Evolutionary conservation across 2,113 vertebrate genomes (phyloP).

Genomic region (Patagioenas fasciata): DNA sequence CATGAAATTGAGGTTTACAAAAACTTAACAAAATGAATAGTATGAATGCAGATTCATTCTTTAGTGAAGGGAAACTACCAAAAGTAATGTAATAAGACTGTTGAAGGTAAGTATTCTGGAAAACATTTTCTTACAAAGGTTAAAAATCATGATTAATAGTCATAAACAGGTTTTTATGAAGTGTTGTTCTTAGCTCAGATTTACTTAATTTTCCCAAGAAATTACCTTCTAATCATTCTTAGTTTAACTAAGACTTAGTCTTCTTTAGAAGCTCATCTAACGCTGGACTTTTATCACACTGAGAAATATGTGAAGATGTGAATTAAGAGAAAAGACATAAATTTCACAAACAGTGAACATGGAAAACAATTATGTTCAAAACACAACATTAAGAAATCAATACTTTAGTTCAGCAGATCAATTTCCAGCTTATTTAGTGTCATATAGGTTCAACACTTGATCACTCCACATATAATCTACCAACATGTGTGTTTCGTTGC

Average conservation of each 20-base stretch:
- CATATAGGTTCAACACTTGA: not conserved
- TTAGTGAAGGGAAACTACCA: not conserved
- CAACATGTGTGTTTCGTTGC: not conserved
- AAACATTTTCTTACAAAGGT: constrained; percentile 4
- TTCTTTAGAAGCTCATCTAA: not conserved
- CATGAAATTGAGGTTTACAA: constrained; percentile 14
- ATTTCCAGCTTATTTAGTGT: not conserved
- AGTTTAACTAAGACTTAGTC: not conserved
- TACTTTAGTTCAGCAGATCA: not conserved
- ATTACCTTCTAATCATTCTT: not conserved
- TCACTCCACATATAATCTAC: not conserved
- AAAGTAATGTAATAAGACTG: not conserved
- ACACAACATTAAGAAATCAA: not conserved
- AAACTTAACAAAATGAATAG: constrained; percentile 1
- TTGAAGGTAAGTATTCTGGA: not conserved
- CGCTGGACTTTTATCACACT: not conserved
- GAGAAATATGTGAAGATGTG: not conserved
- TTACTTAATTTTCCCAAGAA: not conserved
- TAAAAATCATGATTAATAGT: constrained; percentile 16
- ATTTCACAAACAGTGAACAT: not conserved
- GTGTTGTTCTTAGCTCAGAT: not conserved
- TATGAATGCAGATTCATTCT: constrained; percentile 26
- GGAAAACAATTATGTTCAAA: not conserved
- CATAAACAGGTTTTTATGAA: constrained; percentile 1
- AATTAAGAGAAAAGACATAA: not conserved